Evolutionary conservation across 2,113 vertebrate species (phyloP).

Genomic region (Pavo muticus): DNA sequence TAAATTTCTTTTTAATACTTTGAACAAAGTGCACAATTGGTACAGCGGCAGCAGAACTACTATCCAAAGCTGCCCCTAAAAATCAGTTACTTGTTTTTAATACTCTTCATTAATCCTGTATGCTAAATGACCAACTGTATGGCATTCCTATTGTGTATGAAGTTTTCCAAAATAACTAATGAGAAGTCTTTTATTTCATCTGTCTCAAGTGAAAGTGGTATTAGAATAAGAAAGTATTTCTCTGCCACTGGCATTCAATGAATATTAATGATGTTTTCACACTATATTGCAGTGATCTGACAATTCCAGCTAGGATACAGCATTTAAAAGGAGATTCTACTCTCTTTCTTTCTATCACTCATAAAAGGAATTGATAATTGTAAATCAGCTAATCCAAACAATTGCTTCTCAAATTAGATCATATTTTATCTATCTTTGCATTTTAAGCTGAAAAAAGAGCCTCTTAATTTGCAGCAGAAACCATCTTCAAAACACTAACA

Average conservation of each 20-base stretch:
- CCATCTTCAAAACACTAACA: constrained; percentile 46
- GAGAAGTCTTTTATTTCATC: constrained; percentile 46
- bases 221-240: constrained; percentile 55
- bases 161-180: constrained; percentile 51
- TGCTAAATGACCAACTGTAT: constrained; percentile 12
- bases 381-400: constrained; percentile 57
- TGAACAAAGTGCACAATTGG: neutral
- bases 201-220: constrained; percentile 27
- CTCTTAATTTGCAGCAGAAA: constrained; percentile 43
- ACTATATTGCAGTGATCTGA: constrained; percentile 42
- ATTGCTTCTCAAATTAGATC: constrained; percentile 64
- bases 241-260: constrained; percentile 55
- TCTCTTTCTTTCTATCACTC: constrained; percentile 35
- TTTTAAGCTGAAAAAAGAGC: constrained; percentile 49
- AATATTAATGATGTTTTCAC: constrained; percentile 70
- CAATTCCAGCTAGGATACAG: constrained; percentile 37
- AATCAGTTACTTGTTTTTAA: neutral
- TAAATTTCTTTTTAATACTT: constrained; percentile 38
- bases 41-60: neutral
- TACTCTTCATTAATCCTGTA: neutral
- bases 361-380: constrained; percentile 60
- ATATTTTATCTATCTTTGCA: constrained; percentile 59
- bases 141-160: neutral
- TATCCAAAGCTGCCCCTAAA: neutral
- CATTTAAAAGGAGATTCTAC: constrained; percentile 44